Evolutionary conservation across 2,113 vertebrate species (phyloP).

Genomic region (Zingel zingel): DNA sequence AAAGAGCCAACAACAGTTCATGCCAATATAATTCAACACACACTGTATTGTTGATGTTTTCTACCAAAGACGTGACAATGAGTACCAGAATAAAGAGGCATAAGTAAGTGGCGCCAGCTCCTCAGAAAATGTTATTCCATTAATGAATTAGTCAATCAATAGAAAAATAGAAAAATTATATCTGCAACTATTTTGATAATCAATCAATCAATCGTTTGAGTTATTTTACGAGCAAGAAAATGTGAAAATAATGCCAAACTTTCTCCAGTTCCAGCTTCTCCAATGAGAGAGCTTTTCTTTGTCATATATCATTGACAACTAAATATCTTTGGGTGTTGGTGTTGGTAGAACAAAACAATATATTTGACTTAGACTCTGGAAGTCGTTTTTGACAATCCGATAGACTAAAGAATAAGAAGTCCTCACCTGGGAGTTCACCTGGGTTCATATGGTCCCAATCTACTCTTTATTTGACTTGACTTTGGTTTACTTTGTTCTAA

Average conservation of each 20-base stretch:
- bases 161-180: background rate
- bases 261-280: background rate
- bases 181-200: background rate
- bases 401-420: background rate
- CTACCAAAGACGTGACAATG: background rate
- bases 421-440: conserved; percentile 18
- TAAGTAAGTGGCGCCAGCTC: background rate
- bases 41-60: background rate
- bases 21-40: background rate
- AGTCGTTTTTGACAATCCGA: background rate
- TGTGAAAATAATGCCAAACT: background rate
- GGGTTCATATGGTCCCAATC: background rate
- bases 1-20: background rate
- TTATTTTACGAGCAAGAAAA: background rate
- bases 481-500: background rate
- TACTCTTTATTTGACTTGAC: background rate
- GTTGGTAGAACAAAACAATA: background rate
- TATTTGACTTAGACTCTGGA: background rate
- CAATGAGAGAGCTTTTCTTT: background rate
- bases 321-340: background rate
- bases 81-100: background rate
- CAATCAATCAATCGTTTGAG: background rate
- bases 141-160: background rate
- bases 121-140: background rate
- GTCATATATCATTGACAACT: background rate